Conservation (phyloP, 2,113 vertebrate genomes). For the Phyllostomus discolor region DNA sequence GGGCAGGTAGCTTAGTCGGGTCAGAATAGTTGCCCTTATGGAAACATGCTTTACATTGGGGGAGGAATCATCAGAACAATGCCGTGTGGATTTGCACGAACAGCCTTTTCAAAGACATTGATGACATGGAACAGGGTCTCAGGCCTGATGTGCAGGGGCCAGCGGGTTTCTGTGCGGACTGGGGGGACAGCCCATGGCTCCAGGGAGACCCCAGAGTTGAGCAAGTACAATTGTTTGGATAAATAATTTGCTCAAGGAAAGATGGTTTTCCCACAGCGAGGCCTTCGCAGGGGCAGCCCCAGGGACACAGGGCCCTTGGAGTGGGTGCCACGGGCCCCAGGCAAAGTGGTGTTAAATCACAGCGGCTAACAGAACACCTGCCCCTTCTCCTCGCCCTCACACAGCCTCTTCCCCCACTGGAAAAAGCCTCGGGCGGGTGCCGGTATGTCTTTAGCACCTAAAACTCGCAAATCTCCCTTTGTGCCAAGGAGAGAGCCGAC, state of each 20-base stretch:
- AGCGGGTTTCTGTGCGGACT: background rate
- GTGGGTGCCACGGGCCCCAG: background rate
- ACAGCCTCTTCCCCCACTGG: fast-evolving
- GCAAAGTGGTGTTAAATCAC: fast-evolving
- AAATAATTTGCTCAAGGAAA: background rate
- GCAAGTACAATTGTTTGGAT: background rate
- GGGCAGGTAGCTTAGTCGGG: background rate
- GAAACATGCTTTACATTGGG: fast-evolving
- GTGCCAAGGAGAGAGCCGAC: background rate
- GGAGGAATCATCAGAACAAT: fast-evolving
- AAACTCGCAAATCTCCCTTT: fast-evolving
- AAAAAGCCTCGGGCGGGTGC: background rate
- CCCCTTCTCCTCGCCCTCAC: too few relatives aligned
- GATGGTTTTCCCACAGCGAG: background rate
- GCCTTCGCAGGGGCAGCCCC: background rate
- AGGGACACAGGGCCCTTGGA: background rate
- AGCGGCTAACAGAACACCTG: fast-evolving
- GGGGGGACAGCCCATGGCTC: background rate
- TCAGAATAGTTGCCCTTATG: background rate
- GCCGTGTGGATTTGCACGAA: fast-evolving
- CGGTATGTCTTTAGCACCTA: too few relatives aligned
- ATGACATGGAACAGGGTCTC: fast-evolving
- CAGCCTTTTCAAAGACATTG: background rate
- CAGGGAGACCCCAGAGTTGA: constrained; percentile 43
- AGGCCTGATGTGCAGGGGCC: background rate